Evolutionary conservation across 2,113 vertebrate species (phyloP).

Genomic region (Apodemus sylvaticus): DNA sequence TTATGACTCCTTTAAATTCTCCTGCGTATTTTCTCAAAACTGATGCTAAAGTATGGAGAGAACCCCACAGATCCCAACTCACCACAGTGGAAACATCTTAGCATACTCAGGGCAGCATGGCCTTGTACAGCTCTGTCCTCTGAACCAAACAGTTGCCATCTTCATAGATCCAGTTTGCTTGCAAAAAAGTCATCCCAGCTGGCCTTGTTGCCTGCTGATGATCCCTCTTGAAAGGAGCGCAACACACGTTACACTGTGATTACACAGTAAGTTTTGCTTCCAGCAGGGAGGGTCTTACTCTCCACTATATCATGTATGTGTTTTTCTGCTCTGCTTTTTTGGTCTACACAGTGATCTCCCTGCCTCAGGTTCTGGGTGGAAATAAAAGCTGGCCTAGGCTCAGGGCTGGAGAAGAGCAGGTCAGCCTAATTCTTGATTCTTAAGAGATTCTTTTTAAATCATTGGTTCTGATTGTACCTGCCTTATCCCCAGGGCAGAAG

Average conservation of each 20-base stretch:
- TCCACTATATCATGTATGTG: too few relatives aligned
- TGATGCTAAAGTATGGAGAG: background rate
- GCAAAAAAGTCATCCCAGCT: background rate
- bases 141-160: background rate
- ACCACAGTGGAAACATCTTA: background rate
- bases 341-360: fast-evolving
- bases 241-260: fast-evolving
- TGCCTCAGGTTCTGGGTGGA: fast-evolving
- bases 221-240: background rate
- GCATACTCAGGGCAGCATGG: background rate
- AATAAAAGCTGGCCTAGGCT: too few relatives aligned
- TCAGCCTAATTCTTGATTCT: too few relatives aligned
- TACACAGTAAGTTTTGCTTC: background rate
- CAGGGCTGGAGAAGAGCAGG: fast-evolving
- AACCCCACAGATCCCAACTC: background rate
- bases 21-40: too few relatives aligned
- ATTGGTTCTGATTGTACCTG: fast-evolving
- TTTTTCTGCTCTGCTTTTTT: fast-evolving
- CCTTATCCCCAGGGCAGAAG: fast-evolving
- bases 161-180: background rate
- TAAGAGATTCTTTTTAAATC: fast-evolving
- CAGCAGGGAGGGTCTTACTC: background rate
- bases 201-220: background rate
- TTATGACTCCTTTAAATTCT: background rate
- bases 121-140: too few relatives aligned